Evolutionary conservation across 2,888 invertebrate species (phyloP), one percentile per base, ranked within the genome.

Genomic region (Chymomyza procnemis): DNA sequence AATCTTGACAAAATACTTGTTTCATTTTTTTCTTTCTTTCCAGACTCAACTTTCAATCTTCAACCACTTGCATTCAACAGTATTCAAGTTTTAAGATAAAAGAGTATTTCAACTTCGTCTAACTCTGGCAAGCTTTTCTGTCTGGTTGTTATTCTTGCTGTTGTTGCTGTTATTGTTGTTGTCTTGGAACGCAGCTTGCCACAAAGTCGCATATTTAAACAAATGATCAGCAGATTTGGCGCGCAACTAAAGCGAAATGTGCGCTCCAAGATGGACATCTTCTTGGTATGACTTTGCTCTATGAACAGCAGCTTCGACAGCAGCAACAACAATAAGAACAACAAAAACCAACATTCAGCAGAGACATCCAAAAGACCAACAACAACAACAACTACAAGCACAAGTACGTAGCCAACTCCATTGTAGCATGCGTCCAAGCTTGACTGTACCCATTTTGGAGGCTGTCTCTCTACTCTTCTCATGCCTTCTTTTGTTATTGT

Each of bases 141-240:
- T 61, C 41, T 19, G 26, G 30, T 56, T 61, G 55, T 6, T 73
- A 64, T 71, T 72, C 73, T 65, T 77, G n/a, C 30, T 67, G 48
- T 21, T 65, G 55, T 66, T 71, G 71, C 54, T 64, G 60, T 12
- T 56, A 66, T 67, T 69, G 70, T 12, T 56, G 67, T 67, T 69
- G 70, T 58, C 73, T 68, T 41, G 57, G 71, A 68, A 67, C 60
- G 72, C 66, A 26, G 54, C 54, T 72, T 64, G 84, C 75, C 82
- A 78, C 86, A 80, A 76, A 76, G 86, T 87, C 88, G 90, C 88
- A 90, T 90, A 89, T 89, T 89, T 90, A 90, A 89, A 88, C 89
- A 88, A 89, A 88, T 89, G 89, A 89, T 89, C 88, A 84, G 78
- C 87, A 88, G 88, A 88, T 88, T 87, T 77, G 84, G 77, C 70